phyloP scores from a whole-genome alignment of 2,888 invertebrate genomes.

The Lottia scabra region DNA sequence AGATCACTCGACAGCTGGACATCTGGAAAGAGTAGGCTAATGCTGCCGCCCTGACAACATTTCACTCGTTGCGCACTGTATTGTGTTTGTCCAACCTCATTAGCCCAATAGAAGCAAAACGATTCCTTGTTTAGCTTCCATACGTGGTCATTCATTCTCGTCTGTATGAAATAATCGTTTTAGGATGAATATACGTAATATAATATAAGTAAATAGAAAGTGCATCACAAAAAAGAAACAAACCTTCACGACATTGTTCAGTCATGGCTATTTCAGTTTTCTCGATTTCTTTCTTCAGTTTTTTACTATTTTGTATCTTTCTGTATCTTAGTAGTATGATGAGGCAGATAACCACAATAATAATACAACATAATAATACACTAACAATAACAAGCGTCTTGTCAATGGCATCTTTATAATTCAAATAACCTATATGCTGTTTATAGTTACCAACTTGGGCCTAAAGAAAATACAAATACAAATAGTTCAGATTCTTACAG shows the following conservation, averaged over 20 bases:
- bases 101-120: too few relatives aligned
- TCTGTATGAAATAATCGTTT: too few relatives aligned
- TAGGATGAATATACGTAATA: too few relatives aligned
- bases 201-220: too few relatives aligned
- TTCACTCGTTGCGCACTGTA: too few relatives aligned
- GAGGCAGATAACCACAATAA: background rate
- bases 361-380: background rate
- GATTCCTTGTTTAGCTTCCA: too few relatives aligned
- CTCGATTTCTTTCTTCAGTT: constrained; percentile 6
- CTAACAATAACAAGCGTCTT: background rate
- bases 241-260: constrained; percentile 8
- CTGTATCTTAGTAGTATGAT: background rate
- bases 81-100: too few relatives aligned
- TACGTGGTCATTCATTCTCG: too few relatives aligned
- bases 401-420: background rate
- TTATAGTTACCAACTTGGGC: background rate
- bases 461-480: background rate
- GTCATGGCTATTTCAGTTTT: background rate
- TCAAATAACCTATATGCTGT: background rate
- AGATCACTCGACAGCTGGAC: too few relatives aligned
- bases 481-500: too few relatives aligned
- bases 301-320: background rate
- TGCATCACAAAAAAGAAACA: background rate
- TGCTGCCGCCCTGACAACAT: too few relatives aligned
- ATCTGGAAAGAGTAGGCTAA: too few relatives aligned